Conservation (phyloP, 2,113 vertebrate genomes). For the Planiliza haematocheilus region DNA sequence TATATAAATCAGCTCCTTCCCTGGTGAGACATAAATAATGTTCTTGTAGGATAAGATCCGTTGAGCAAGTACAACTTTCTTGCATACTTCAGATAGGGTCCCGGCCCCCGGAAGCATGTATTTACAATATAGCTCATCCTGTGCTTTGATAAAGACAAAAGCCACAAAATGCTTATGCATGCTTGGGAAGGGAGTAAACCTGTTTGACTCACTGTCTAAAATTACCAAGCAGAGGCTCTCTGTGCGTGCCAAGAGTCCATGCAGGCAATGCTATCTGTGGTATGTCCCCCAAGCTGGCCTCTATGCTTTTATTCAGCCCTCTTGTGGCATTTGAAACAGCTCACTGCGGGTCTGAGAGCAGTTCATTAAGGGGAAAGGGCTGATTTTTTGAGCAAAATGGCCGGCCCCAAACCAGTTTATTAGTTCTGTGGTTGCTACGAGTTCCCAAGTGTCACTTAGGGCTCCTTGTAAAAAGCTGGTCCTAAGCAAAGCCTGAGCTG, state of each 20-base stretch:
- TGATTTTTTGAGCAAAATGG: slow-evolving; percentile 37
- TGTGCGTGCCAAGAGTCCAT: slow-evolving; percentile 62
- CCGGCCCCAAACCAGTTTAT: slow-evolving; percentile 44
- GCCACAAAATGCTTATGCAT: slow-evolving; percentile 54
- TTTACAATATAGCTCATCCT: slow-evolving; percentile 70
- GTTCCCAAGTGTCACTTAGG: slow-evolving; percentile 67
- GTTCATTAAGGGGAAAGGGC: slow-evolving; percentile 62
- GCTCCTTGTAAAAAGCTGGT: slow-evolving; percentile 61
- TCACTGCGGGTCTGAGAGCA: slow-evolving; percentile 41
- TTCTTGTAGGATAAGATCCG: slow-evolving; percentile 62
- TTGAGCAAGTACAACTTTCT: slow-evolving; percentile 49
- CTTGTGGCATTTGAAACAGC: slow-evolving; percentile 57
- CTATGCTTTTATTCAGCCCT: slow-evolving; percentile 64
- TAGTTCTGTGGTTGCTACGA: slow-evolving; percentile 52
- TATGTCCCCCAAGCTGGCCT: slow-evolving; percentile 69
- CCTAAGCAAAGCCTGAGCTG: slow-evolving; percentile 63
- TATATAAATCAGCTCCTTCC: slow-evolving; percentile 66
- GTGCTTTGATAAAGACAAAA: slow-evolving; percentile 73
- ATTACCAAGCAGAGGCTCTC: slow-evolving; percentile 63
- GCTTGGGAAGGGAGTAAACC: slow-evolving; percentile 71
- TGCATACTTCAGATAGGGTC: slow-evolving; percentile 54
- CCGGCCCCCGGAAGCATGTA: slow-evolving; percentile 33
- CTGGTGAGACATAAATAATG: slow-evolving; percentile 57
- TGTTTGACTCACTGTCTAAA: slow-evolving; percentile 72
- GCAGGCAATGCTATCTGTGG: slow-evolving; percentile 71